A percentile compares a stretch with the other conserved stretches of the same genome.
These are phyloP conservation scores for Erinaceus europaeus DNA, from an alignment of 2,113 vertebrate genomes.

Conservation along the genomic window DNA sequence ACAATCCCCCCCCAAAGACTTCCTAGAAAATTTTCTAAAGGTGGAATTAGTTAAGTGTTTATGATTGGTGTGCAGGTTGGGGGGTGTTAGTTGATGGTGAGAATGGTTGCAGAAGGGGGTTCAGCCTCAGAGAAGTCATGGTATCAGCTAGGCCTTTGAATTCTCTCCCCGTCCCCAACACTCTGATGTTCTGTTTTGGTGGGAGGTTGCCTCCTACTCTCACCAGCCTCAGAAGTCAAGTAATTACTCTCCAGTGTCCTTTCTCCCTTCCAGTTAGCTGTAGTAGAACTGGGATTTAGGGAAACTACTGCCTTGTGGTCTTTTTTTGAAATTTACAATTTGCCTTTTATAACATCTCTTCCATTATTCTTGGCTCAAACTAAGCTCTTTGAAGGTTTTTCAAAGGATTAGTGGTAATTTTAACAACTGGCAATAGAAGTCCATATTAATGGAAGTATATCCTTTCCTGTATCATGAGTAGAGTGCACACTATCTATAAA, in stretches of 20 bases:
- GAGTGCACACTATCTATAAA: not conserved
- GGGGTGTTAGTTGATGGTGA: not conserved
- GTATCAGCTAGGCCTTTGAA: not conserved
- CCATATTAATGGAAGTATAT: not conserved
- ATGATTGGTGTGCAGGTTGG: no score
- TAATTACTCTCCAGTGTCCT: not conserved
- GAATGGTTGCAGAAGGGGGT: not conserved
- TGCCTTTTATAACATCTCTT: not conserved
- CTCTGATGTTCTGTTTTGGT: not conserved
- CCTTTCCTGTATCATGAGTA: not conserved
- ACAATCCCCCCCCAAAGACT: no score
- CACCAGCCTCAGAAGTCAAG: not conserved
- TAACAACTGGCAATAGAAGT: not conserved
- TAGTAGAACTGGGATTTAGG: not conserved
- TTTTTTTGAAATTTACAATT: not conserved
- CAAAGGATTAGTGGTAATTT: not conserved
- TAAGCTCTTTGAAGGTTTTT: not conserved
- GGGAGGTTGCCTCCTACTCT: not conserved
- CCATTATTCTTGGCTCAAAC: not conserved
- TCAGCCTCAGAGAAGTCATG: not conserved
- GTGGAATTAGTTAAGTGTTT: no score
- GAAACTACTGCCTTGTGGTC: not conserved
- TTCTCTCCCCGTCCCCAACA: not conserved
- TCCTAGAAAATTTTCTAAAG: no score
- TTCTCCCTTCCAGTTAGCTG: not conserved